phyloP scores from a whole-genome alignment of 2,113 vertebrate species.

The Boulengeromyrus knoepffleri region DNA sequence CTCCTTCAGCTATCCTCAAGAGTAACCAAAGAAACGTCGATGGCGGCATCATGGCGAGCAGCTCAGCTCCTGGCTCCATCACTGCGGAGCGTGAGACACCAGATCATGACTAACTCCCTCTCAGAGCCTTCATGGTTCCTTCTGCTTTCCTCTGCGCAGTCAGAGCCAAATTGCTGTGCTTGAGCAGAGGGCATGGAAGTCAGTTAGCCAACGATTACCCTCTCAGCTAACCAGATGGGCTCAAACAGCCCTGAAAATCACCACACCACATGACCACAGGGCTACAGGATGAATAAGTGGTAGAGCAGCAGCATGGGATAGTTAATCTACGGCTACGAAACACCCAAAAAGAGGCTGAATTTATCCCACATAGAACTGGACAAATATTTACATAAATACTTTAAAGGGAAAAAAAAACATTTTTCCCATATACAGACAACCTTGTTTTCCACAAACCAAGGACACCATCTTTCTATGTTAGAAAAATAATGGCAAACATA shows the following conservation, averaged over 20 bases:
- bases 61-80: not conserved
- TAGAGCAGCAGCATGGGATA: not conserved
- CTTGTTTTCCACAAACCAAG: not conserved
- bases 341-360: not conserved
- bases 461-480: not conserved
- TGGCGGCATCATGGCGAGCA: not conserved
- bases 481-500: not conserved
- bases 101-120: not conserved
- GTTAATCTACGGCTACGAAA: not conserved
- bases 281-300: not conserved
- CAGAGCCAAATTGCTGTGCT: not conserved
- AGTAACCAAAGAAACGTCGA: not conserved
- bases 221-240: not conserved
- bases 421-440: not conserved
- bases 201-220: not conserved
- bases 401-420: not conserved
- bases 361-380: not conserved
- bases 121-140: not conserved
- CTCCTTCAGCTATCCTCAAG: not conserved
- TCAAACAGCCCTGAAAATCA: not conserved
- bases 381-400: not conserved
- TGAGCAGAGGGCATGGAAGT: not conserved
- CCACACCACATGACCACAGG: not conserved
- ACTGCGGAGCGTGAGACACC: not conserved
- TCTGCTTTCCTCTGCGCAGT: not conserved